Percentiles rank a stretch among this genome's conserved stretches.
These are phyloP conservation scores for Drosophila robusta DNA, from an alignment of 2,888 invertebrate genomes.

Conservation along the genomic window DNA sequence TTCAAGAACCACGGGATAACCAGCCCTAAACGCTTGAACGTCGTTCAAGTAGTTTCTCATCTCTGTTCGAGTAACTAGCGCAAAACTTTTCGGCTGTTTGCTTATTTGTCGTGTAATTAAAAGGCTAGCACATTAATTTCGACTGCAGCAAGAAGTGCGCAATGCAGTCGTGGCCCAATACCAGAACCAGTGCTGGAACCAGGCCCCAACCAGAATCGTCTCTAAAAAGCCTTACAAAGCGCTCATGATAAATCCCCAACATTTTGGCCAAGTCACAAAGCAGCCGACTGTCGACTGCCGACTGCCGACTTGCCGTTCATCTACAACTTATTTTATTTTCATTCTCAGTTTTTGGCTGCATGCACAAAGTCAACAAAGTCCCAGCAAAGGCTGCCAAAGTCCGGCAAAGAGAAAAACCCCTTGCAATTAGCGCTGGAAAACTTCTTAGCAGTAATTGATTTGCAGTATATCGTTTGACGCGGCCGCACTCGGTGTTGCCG, in stretches of 20 bases:
- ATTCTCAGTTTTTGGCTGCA: conserved; percentile 59
- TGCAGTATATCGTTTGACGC: conserved; percentile 75
- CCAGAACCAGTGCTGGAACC: conserved; percentile 8
- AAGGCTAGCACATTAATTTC: conserved; percentile 76
- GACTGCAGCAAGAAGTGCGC: conserved; percentile 69
- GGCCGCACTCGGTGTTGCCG: conserved; percentile 13
- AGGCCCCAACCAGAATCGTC: neutral
- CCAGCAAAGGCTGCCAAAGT: conserved; percentile 42
- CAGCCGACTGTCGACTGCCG: conserved; percentile 4
- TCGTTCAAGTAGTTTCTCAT: conserved; percentile 26
- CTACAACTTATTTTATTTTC: conserved; percentile 70
- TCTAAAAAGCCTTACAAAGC: conserved; percentile 55
- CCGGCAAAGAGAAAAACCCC: conserved; percentile 45
- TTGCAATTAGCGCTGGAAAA: conserved; percentile 73
- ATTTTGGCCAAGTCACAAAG: conserved; percentile 53
- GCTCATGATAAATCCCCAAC: conserved; percentile 63
- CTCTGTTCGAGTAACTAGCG: conserved; percentile 22
- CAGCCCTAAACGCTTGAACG: conserved; percentile 12
- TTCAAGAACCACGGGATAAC: neutral
- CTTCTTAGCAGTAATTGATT: conserved; percentile 73
- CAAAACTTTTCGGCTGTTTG: conserved; percentile 70
- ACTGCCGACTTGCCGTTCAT: conserved; percentile 44
- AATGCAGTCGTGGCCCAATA: conserved; percentile 58
- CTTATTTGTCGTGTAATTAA: conserved; percentile 77
- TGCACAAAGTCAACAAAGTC: conserved; percentile 71